Percentiles rank a stretch among this genome's conserved stretches.
phyloP scores from a whole-genome alignment of 2,113 vertebrate species.

The Perca schrenkii region DNA sequence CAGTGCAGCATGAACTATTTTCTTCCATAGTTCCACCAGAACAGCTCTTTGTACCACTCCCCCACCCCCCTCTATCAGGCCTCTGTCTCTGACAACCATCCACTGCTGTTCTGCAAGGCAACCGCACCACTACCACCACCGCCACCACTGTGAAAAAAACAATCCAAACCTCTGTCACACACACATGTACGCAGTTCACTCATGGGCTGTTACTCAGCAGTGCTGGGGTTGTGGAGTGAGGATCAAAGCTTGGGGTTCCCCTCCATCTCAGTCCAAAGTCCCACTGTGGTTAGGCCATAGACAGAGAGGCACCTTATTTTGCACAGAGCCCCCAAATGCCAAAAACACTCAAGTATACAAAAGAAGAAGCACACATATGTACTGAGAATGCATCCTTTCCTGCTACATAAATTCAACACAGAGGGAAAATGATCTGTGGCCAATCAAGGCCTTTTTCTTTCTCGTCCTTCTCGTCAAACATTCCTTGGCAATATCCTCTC shows the following conservation, averaged over 20 bases:
- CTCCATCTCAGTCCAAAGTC: conserved; percentile 74
- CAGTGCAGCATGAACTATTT: conserved; percentile 84
- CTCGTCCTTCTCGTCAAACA: conserved; percentile 54
- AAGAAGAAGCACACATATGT: conserved; percentile 35
- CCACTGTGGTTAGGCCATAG: conserved; percentile 79
- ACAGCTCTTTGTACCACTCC: conserved; percentile 79
- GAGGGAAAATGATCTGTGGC: conserved; percentile 51
- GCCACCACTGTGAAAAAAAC: conserved; percentile 59
- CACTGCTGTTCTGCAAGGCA: conserved; percentile 59
- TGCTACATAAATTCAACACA: conserved; percentile 47
- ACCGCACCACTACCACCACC: conserved; percentile 60
- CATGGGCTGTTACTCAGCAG: conserved; percentile 75
- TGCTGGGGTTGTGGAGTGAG: conserved; percentile 60
- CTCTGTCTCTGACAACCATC: conserved; percentile 74
- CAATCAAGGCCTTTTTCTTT: conserved; percentile 45
- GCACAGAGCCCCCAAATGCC: conserved; percentile 73
- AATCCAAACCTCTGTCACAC: conserved; percentile 71
- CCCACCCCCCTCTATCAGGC: conserved; percentile 70
- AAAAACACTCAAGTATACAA: conserved; percentile 63
- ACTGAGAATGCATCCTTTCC: conserved; percentile 22
- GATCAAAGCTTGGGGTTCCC: conserved; percentile 82
- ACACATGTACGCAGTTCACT: conserved; percentile 61
- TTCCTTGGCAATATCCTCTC: conserved; percentile 67
- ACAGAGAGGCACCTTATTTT: conserved; percentile 82
- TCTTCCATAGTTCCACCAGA: conserved; percentile 80